Percentiles rank a stretch among this genome's conserved stretches.
phyloP scores from a whole-genome alignment of 2,797 vertebrate genomes.

The Helicolenus hilgendorfi region DNA sequence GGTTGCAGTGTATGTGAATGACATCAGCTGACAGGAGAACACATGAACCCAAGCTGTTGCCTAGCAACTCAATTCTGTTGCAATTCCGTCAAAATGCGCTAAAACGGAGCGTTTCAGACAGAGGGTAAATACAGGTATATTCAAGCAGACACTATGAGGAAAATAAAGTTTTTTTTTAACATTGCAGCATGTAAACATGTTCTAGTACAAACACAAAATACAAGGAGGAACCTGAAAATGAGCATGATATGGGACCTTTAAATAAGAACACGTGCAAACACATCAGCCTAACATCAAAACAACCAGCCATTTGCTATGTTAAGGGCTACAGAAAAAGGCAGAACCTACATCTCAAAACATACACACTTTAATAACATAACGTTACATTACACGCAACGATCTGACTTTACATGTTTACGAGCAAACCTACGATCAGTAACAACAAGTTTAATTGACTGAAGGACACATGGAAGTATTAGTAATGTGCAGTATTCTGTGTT shows the following conservation, averaged over 20 bases:
- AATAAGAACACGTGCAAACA: background rate
- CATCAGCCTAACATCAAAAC: background rate
- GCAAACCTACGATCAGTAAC: background rate
- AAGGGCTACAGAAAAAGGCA: background rate
- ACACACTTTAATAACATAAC: background rate
- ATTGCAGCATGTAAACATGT: no score
- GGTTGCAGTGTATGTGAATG: no score
- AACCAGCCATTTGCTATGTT: background rate
- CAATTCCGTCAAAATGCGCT: accelerated
- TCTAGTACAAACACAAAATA: no score
- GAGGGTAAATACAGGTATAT: no score
- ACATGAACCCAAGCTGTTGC: no score
- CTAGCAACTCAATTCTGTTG: no score
- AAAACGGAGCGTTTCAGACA: no score
- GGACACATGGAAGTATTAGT: background rate
- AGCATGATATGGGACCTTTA: background rate
- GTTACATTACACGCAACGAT: background rate
- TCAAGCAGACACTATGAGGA: no score
- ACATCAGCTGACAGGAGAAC: accelerated
- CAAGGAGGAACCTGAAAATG: no score
- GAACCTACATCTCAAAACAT: background rate
- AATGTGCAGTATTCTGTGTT: background rate
- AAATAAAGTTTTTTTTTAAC: no score
- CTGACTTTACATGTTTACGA: background rate
- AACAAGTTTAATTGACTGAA: background rate